Evolutionary conservation across 2,888 invertebrate genomes (phyloP), one percentile per base, ranked within the genome.

Genomic region (Neoaliturus tenellus): DNA sequence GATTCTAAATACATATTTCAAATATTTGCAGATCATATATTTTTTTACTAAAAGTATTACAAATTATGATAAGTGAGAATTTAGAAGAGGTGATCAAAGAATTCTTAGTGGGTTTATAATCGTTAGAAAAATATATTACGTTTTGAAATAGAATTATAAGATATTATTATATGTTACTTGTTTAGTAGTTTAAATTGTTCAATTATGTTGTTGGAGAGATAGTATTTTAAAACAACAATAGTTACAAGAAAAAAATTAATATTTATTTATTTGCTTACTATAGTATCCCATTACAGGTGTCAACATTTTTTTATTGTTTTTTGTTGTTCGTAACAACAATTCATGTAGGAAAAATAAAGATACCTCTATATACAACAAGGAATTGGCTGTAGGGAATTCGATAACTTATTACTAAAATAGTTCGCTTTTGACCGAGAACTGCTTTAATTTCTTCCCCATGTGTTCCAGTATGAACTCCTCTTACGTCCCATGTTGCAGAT

Each of bases 401-500:
- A 20, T 8, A 39, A 71, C 6, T 39, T 10, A 39, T 39, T 71
- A 14, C n/a, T 14, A 67, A 67, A 6, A 67, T 3, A 71, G 39
- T 39, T 71, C 14, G 17, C 25, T 69, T 69, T 10, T 35, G 69
- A 39, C 39, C 39, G 33, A 39, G 33, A 39, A 17, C 69, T 23
- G 3, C 1, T 41, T 75, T 75, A 75, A 39, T 75, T 75, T 28
- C 73, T 35, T 20, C 71, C 71, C 71, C 71, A 71, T 12, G 71
- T 39, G 23, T 39, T 82, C 86, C 85, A 85, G 55, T 23, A 82
- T 25, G 90, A 89, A 85, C 90, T 91, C 87, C 93, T 91, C 89
- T 93, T 94, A 82, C 93, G 92, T 17, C 94, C 94, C 93, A 94
- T 93, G 89, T 94, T 94, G 91, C 94, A 94, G 85, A 94, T 93